Evolutionary conservation across 2,888 invertebrate genomes (phyloP), one percentile per base, ranked within the genome.

Genomic region (Morpho deidamia): DNA sequence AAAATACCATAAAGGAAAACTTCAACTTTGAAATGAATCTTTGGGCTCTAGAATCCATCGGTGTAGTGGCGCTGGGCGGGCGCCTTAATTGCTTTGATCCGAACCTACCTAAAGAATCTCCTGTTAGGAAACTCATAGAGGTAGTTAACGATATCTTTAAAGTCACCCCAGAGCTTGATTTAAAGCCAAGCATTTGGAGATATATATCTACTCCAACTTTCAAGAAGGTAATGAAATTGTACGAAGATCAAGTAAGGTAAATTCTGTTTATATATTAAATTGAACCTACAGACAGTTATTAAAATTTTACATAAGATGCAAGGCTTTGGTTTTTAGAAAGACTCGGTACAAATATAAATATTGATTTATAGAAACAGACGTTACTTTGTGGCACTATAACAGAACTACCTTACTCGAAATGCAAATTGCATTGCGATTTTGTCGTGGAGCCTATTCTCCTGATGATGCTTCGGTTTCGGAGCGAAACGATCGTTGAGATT

Each of bases 31-130:
- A 92, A 72, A 74, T 92, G 61, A 89, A 90, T 57, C 85, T 91
- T 62, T 93, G 93, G 93, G 86, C 91, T 0, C 70, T 94, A 14
- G 93, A 94, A 71, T 92, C 89, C 0, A 74, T 78, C 5, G 76
- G 70, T 0, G 68, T 79, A 51, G 74, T 84, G 0, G 79, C 81
- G 1, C 59, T 86, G 7, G 85, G 85, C 0, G 68, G 70, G 3
- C 71, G 83, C 0, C 62, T 86, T 0, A 74, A 78, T 51, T 79
- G 79, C 49, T 67, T 84, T 1, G 69, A 39, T 39, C 39, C 10
- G 10, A 39, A 39, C 7, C 11, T 39, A 11, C 39, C 39, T 2
- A 11, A 39, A n/a, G 70, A 78, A 51, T 77, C 78, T 0, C 74
- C 75, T 14, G 76, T 68, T 2, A 72, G 60, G 38, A 62, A 69